These are phyloP conservation scores for Mormyrops attenuatus DNA, from an alignment of 2,797 vertebrate genomes.

Conservation along the genomic window DNA sequence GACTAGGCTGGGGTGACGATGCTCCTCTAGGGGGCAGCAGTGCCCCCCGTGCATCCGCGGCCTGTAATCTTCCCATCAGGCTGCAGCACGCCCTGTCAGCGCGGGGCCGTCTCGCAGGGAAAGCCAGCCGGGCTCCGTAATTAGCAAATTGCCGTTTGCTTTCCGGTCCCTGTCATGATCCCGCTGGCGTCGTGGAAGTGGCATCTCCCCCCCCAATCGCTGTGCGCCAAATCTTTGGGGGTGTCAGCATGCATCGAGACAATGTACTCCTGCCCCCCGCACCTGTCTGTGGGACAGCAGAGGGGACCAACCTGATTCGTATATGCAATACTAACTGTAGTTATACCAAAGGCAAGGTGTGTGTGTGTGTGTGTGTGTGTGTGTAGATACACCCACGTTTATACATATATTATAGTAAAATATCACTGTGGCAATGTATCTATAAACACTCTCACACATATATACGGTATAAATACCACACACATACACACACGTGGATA, in stretches of 20 bases:
- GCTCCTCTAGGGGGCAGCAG: not conserved
- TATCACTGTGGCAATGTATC: not conserved
- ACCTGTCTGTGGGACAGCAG: not conserved
- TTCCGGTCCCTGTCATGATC: constrained; percentile 49
- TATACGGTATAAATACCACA: not conserved
- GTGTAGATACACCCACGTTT: not conserved
- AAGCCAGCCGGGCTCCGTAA: constrained; percentile 55
- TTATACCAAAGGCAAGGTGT: not conserved
- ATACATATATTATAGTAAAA: not conserved
- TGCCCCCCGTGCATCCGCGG: not conserved
- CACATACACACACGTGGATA: not conserved
- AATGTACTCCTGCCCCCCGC: not conserved
- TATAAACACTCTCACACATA: not conserved
- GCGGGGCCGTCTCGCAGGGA: constrained; percentile 36
- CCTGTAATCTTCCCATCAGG: constrained; percentile 34
- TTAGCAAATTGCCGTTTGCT: constrained; percentile 71
- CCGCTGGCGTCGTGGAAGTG: constrained; percentile 24
- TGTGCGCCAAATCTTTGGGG: not conserved
- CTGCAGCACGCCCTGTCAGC: constrained; percentile 5
- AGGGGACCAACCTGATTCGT: not conserved
- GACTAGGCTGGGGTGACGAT: not conserved
- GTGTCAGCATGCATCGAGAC: not conserved
- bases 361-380: not conserved
- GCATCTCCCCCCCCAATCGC: not conserved
- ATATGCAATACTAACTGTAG: not conserved